phyloP scores from a whole-genome alignment of 2,113 vertebrate species.

The Falcunculus frontatus region DNA sequence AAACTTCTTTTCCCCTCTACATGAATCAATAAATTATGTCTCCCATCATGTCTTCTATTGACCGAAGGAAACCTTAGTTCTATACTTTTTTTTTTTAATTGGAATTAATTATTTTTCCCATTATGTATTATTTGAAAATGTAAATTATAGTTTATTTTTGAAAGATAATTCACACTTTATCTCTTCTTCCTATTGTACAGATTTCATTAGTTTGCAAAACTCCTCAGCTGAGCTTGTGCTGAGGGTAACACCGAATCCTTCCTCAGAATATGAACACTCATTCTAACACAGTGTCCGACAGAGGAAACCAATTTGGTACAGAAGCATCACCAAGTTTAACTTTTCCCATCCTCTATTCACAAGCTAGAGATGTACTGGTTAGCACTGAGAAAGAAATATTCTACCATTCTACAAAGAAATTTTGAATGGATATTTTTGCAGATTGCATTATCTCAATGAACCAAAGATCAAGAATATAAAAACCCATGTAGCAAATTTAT shows the following conservation, averaged over 20 bases:
- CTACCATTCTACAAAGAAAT: neutral
- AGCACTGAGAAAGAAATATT: neutral
- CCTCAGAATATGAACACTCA: neutral
- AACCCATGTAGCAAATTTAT: neutral
- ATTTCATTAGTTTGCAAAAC: neutral
- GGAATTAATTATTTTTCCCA: neutral
- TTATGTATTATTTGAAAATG: neutral
- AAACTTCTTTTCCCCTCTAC: neutral
- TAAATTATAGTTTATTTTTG: neutral
- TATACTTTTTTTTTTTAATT: neutral
- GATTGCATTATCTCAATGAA: neutral
- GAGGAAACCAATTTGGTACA: neutral
- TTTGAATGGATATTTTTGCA: neutral
- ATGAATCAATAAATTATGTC: neutral
- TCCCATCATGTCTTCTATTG: neutral
- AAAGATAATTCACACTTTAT: neutral
- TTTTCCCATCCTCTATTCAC: neutral
- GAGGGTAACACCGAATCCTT: neutral
- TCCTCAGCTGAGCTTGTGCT: neutral
- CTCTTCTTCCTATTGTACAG: neutral
- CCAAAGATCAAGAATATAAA: neutral
- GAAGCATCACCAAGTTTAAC: neutral
- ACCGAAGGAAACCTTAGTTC: neutral
- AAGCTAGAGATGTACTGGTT: neutral
- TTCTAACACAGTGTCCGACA: neutral